phyloP scores from a whole-genome alignment of 2,797 vertebrate species.

The Gila robusta region DNA sequence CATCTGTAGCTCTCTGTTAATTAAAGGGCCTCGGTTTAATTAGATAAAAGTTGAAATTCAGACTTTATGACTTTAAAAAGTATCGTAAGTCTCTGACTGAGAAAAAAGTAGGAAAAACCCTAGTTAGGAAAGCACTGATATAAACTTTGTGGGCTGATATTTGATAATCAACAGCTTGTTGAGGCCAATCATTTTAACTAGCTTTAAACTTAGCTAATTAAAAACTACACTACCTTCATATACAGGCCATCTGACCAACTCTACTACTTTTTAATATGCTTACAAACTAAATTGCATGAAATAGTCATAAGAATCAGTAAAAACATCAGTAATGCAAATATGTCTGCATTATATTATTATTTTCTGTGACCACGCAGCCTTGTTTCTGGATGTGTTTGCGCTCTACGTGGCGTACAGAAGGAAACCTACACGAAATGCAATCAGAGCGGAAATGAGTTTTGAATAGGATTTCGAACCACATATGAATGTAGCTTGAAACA shows the following conservation, averaged over 20 bases:
- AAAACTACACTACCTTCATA: neutral
- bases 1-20: slow-evolving; percentile 1
- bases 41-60: neutral
- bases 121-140: neutral
- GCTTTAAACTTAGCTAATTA: neutral
- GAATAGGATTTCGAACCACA: too few species aligned
- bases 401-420: too few species aligned
- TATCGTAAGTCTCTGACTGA: neutral
- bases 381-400: too few species aligned
- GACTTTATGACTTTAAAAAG: slow-evolving; percentile 10
- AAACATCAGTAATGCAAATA: too few species aligned
- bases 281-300: neutral
- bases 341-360: too few species aligned
- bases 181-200: too few species aligned
- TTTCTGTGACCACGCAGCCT: too few species aligned
- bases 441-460: too few species aligned
- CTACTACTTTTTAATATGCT: neutral
- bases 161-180: neutral
- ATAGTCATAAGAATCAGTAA: too few species aligned
- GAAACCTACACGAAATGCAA: too few species aligned
- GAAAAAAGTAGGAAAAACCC: neutral
- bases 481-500: too few species aligned
- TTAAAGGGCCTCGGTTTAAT: neutral
- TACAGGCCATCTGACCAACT: too few species aligned
- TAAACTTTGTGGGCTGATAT: neutral